phyloP scores from a whole-genome alignment of 2,888 invertebrate species.

The Drepana falcataria region DNA sequence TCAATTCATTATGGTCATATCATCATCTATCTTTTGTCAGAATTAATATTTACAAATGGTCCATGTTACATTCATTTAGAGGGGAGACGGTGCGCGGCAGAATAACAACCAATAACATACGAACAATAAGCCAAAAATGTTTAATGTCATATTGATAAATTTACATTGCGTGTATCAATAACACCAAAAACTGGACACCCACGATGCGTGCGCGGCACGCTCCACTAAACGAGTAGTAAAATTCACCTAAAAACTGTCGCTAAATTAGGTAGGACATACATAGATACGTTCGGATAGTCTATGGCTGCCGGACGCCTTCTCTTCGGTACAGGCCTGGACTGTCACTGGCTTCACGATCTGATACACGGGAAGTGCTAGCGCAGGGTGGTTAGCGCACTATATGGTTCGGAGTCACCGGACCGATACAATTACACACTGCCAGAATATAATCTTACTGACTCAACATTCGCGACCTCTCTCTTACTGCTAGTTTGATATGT shows the following conservation, averaged over 20 bases:
- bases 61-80: slow-evolving; percentile 6
- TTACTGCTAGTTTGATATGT: background rate
- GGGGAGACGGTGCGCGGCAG: slow-evolving; percentile 18
- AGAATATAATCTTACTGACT: background rate
- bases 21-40: no score
- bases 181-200: slow-evolving; percentile 71
- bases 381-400: no score
- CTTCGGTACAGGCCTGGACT: slow-evolving; percentile 8
- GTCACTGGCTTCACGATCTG: background rate
- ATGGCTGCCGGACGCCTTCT: background rate
- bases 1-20: no score
- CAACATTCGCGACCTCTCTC: background rate
- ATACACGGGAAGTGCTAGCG: background rate
- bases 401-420: no score
- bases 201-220: slow-evolving; percentile 72
- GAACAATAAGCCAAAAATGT: slow-evolving; percentile 78
- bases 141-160: slow-evolving; percentile 77
- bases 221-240: slow-evolving; percentile 65
- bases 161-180: slow-evolving; percentile 71
- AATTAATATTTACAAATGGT: no score
- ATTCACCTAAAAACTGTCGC: slow-evolving; percentile 69
- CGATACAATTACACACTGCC: background rate
- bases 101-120: slow-evolving; percentile 68
- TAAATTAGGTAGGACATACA: slow-evolving; percentile 63
- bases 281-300: slow-evolving; percentile 29